phyloP scores from a whole-genome alignment of 2,797 vertebrate species.

The Tenualosa thibaudeaui region DNA sequence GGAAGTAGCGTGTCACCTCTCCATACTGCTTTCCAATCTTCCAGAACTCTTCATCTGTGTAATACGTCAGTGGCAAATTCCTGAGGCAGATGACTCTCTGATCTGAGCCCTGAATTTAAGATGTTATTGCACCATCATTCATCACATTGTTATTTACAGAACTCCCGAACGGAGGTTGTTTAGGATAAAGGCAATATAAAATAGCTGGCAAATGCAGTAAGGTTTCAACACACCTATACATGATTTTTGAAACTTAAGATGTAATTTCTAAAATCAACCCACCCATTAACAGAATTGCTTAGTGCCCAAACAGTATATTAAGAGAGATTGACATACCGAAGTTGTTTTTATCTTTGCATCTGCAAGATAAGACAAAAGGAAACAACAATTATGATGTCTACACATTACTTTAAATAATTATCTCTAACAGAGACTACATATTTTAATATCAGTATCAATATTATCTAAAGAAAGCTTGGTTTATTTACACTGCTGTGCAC shows the following conservation, averaged over 20 bases:
- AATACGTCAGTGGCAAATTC: constrained; percentile 37
- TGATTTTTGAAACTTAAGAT: not conserved
- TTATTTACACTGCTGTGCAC: too few species aligned
- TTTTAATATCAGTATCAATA: too few species aligned
- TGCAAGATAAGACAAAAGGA: not conserved
- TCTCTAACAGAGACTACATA: too few species aligned
- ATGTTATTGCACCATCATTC: not conserved
- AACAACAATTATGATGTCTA: not conserved
- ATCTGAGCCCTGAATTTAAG: not conserved
- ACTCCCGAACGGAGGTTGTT: not conserved
- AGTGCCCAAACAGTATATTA: not conserved
- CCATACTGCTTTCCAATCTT: constrained; percentile 47
- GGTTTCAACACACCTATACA: not conserved
- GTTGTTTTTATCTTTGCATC: not conserved
- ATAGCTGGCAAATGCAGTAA: not conserved
- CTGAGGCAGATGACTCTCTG: constrained; percentile 40
- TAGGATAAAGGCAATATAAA: not conserved
- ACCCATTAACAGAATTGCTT: too few species aligned
- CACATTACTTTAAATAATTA: too few species aligned
- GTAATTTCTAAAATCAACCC: too few species aligned
- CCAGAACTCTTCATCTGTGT: constrained; percentile 45
- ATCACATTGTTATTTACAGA: not conserved
- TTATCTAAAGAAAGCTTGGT: too few species aligned
- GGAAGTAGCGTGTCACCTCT: constrained; percentile 28
- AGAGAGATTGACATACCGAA: not conserved